These are phyloP conservation scores for Sinhomidia bicolor DNA, from an alignment of 2,888 invertebrate species.

Conservation along the genomic window DNA sequence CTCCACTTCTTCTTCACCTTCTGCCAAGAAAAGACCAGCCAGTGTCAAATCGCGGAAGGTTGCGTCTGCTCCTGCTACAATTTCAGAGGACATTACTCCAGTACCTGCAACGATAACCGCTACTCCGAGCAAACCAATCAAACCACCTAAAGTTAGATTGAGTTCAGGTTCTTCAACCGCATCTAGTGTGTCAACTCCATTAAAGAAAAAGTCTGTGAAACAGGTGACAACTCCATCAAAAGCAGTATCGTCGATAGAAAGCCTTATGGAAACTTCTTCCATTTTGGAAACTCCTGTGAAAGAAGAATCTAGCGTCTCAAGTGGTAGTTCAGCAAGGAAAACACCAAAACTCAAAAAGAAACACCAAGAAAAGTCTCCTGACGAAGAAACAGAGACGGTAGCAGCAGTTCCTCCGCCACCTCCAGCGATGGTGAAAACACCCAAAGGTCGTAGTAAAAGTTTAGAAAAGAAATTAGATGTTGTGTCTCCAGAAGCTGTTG, in stretches of 20 bases:
- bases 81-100: slow-evolving; percentile 71
- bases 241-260: slow-evolving; percentile 18
- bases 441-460: slow-evolving; percentile 59
- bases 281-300: background rate
- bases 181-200: slow-evolving; percentile 24
- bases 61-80: slow-evolving; percentile 77
- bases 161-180: slow-evolving; percentile 41
- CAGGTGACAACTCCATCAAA: background rate
- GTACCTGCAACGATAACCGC: slow-evolving; percentile 50
- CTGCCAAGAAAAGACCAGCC: slow-evolving; percentile 73
- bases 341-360: slow-evolving; percentile 50
- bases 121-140: slow-evolving; percentile 49
- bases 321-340: slow-evolving; percentile 32
- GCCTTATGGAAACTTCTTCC: background rate
- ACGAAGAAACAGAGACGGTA: background rate
- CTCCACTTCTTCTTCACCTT: background rate
- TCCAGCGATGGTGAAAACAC: background rate
- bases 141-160: slow-evolving; percentile 65
- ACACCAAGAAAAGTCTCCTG: background rate
- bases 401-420: background rate
- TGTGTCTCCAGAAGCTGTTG: background rate
- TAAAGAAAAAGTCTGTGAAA: slow-evolving; percentile 31
- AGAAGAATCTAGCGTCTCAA: background rate
- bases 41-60: slow-evolving; percentile 78
- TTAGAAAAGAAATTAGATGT: slow-evolving; percentile 59